Base-by-base conservation (phyloP, 1,140 invertebrate species). In the Acromyrmex echinatior region DNA sequence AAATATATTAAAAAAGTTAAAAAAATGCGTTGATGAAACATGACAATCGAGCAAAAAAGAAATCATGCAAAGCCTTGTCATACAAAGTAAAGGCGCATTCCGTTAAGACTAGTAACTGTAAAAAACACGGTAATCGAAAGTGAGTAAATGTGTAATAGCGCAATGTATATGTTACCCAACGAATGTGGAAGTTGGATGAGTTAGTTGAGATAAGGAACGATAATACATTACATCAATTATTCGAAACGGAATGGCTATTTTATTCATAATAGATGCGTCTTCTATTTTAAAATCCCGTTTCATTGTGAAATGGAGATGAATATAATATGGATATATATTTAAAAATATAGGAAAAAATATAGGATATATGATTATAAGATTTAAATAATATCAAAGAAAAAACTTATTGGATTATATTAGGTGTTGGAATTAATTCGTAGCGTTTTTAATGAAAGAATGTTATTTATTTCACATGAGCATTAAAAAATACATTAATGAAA, bases 141-240 rank as follows among this genome's bases (percentile, higher is more conserved):
- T 49, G 39, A 6, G 53, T 35, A 25, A 45, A 49, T 21, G 68
- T 45, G 45, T 35, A 49, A 71, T 71, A 81, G 49, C 51, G 49
- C 14, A 56, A 58, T 81, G 35, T 70, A 62, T 58, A 65, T 25
- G 51, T 45, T 80, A 31, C 5, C 21, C 65, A 70, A 81, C 51
- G 65, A 70, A 49, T 31, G 51, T 6, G 28, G 14, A 49, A 31
- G 49, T 68, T n/a, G 35, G n/a, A 80, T 56, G 31, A 80, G n/a
- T 80, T 14, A 49, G 31, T 39, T 53, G n/a, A 56, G 78, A 81
- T 71, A 70, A 70, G 49, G n/a, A 70, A 21, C n/a, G 39, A 80
- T 80, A 80, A 70, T 68, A 63, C 49, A 70, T 80, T 80, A 70
- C 21, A 65, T 16, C 78, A 70, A 81, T 81, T 71, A 81, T 70